These are phyloP conservation scores for Merluccius polli DNA, from an alignment of 2,797 vertebrate species.

Conservation along the genomic window DNA sequence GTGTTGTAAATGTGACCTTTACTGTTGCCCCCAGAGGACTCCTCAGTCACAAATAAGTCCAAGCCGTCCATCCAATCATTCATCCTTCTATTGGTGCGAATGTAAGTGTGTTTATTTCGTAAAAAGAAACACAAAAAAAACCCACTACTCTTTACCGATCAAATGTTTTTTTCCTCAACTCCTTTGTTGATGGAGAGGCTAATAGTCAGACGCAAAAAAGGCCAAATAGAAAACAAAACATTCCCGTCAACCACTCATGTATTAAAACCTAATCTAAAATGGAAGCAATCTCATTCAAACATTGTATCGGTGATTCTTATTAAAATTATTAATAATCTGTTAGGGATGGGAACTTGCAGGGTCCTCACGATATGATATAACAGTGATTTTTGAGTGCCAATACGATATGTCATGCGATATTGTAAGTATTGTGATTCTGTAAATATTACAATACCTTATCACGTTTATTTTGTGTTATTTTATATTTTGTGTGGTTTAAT, in stretches of 20 bases:
- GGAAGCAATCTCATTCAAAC: not conserved
- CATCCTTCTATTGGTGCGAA: slow-evolving; percentile 1
- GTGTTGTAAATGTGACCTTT: slow-evolving; percentile 53
- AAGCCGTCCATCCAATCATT: slow-evolving; percentile 46
- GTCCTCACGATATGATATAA: not conserved
- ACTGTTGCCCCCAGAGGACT: slow-evolving; percentile 50
- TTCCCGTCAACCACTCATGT: not conserved
- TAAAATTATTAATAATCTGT: not conserved
- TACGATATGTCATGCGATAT: not conserved
- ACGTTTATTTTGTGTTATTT: no score
- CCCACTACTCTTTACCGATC: slow-evolving; percentile 9
- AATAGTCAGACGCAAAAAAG: slow-evolving; percentile 16
- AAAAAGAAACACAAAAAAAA: no score
- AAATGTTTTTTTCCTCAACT: not conserved
- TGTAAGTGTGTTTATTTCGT: slow-evolving; percentile 29
- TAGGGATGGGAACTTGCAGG: not conserved
- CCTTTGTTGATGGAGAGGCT: no score
- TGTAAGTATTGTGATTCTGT: not conserved
- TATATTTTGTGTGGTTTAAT: no score
- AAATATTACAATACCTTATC: not conserved
- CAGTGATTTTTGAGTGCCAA: not conserved
- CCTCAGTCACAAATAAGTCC: slow-evolving; percentile 50
- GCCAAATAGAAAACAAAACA: slow-evolving; percentile 10
- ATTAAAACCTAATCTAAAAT: not conserved
- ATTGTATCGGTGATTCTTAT: not conserved